These are phyloP conservation scores for Pelusios castaneus DNA, from an alignment of 2,113 vertebrate species.

Conservation along the genomic window DNA sequence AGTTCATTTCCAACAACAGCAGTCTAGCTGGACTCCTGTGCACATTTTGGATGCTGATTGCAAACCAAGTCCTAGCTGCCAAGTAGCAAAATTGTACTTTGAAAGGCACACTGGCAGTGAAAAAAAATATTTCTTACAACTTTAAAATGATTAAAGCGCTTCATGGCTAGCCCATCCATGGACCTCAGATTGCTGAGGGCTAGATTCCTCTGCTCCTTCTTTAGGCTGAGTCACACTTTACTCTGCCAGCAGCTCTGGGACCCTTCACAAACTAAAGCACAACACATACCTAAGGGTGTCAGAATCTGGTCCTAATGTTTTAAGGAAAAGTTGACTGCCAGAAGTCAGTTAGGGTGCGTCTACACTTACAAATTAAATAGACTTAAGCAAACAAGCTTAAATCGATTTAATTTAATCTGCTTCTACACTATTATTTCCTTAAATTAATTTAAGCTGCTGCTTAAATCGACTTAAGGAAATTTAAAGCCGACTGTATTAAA, in stretches of 20 bases:
- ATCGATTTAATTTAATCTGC: no score
- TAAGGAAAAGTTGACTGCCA: background rate
- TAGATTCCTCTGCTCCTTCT: no score
- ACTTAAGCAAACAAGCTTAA: no score
- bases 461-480: no score
- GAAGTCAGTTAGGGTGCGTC: background rate
- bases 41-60: background rate
- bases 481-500: no score
- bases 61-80: background rate
- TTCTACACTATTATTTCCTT: no score
- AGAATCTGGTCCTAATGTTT: background rate
- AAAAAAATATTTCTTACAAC: background rate
- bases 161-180: accelerated
- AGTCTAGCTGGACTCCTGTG: accelerated
- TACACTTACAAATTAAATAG: no score
- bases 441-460: no score
- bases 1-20: background rate
- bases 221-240: background rate
- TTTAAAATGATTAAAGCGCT: background rate
- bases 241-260: background rate
- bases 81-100: background rate
- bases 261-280: background rate
- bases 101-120: background rate
- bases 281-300: background rate
- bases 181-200: background rate